These are phyloP conservation scores for Remorina albescens DNA, from an alignment of 2,797 vertebrate genomes.

Conservation along the genomic window DNA sequence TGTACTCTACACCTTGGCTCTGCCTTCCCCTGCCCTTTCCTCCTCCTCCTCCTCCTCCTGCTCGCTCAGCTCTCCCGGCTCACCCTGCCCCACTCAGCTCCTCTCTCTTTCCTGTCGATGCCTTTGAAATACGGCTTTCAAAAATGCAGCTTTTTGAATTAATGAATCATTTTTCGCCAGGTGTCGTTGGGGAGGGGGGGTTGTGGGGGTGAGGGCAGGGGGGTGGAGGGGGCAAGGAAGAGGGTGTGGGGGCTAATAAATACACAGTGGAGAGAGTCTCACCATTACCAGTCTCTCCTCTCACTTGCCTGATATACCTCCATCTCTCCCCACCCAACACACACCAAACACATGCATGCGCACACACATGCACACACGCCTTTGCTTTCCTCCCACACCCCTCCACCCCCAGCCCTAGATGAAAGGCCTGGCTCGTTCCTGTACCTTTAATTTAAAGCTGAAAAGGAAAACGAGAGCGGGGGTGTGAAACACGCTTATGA, in stretches of 20 bases:
- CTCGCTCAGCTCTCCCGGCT: conserved; percentile 58
- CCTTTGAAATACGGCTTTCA: conserved; percentile 91
- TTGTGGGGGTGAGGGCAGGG: conserved; percentile 13
- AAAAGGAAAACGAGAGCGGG: conserved; percentile 81
- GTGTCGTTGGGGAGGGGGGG: conserved; percentile 77
- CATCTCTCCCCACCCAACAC: conserved; percentile 30
- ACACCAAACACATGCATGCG: conserved; percentile 30
- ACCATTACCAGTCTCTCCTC: conserved; percentile 63
- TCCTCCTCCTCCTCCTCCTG: conserved; percentile 36
- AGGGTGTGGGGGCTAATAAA: conserved; percentile 74
- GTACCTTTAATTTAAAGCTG: conserved; percentile 87
- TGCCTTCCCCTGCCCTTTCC: conserved; percentile 59
- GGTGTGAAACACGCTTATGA: conserved; percentile 83
- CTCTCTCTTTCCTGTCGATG: conserved; percentile 79
- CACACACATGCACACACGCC: conserved; percentile 47
- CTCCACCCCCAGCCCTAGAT: conserved; percentile 79
- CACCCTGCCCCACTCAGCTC: conserved; percentile 76
- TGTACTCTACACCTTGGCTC: conserved; percentile 85
- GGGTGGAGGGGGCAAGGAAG: conserved; percentile 15
- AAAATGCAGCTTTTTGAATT: conserved; percentile 90
- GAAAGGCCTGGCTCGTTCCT: conserved; percentile 87
- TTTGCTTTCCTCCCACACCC: conserved; percentile 61
- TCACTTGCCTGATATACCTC: conserved; percentile 34
- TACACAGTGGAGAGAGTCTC: conserved; percentile 77
- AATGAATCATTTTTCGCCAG: conserved; percentile 91